phyloP scores from a whole-genome alignment of 2,113 vertebrate species.

The Lophotis ruficrista region DNA sequence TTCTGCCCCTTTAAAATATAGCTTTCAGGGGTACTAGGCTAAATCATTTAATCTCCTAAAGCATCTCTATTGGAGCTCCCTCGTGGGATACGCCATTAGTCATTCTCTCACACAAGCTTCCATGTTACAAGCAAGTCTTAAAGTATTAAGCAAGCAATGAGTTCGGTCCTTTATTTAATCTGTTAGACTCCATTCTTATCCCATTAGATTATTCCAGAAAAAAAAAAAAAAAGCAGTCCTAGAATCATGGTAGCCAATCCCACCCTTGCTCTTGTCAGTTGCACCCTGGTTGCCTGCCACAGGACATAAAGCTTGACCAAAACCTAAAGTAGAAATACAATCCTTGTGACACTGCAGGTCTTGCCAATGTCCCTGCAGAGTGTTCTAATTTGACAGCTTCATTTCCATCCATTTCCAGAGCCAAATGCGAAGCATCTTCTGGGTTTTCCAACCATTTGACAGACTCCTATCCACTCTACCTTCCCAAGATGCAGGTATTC shows the following conservation, averaged over 20 bases:
- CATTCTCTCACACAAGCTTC: constrained; percentile 49
- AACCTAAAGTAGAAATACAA: not conserved
- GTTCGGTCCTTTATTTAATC: constrained; percentile 58
- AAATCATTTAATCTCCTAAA: constrained; percentile 64
- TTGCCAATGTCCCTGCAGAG: not conserved
- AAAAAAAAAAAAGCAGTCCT: not conserved
- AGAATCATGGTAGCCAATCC: not conserved
- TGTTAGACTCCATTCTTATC: constrained; percentile 55
- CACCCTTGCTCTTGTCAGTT: accelerated
- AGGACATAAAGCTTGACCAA: not conserved
- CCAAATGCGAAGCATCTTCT: not conserved
- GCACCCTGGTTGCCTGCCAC: not conserved
- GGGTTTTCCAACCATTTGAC: constrained; percentile 7
- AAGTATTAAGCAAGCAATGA: constrained; percentile 43
- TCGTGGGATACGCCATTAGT: constrained; percentile 21
- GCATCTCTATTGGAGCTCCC: constrained; percentile 48
- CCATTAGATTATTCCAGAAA: constrained; percentile 27
- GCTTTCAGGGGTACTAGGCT: constrained; percentile 38
- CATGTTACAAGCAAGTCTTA: constrained; percentile 54
- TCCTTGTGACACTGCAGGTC: not conserved
- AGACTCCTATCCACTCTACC: not conserved
- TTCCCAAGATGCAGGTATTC: not conserved
- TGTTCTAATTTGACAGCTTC: not conserved
- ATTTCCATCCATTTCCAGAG: not conserved
- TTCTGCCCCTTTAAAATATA: constrained; percentile 59